These are phyloP conservation scores for Zootoca vivipara DNA, from an alignment of 2,113 vertebrate genomes.

Conservation along the genomic window DNA sequence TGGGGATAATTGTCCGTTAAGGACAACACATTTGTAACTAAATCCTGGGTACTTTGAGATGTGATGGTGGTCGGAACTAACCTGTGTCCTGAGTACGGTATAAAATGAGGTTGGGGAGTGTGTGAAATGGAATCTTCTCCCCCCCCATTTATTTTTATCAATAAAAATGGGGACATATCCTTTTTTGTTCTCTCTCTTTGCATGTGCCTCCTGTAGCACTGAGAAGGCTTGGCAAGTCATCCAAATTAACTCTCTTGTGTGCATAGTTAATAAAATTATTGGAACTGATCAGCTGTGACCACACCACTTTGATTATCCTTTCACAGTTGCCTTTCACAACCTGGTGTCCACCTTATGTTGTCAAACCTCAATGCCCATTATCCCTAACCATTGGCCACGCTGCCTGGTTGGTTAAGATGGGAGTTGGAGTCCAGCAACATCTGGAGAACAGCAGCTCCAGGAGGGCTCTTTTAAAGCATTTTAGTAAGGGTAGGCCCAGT, in stretches of 20 bases:
- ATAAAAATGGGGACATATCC: not conserved
- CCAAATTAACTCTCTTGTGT: accelerated
- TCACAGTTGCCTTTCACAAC: too few species aligned
- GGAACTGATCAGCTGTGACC: constrained; percentile 20
- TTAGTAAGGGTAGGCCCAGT: constrained; percentile 4
- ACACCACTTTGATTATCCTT: not conserved
- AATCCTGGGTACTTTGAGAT: not conserved
- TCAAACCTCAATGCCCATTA: too few species aligned
- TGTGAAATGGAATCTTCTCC: not conserved
- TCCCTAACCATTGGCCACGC: too few species aligned
- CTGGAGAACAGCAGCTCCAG: too few species aligned
- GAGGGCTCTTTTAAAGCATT: not conserved
- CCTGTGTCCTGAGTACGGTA: not conserved
- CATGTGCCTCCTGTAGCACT: not conserved
- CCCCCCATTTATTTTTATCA: too few species aligned
- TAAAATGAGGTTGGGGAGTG: not conserved
- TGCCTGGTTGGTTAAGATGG: too few species aligned
- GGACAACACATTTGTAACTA: not conserved
- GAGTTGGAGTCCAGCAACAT: too few species aligned
- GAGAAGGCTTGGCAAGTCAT: not conserved
- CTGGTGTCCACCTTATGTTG: too few species aligned
- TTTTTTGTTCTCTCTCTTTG: not conserved
- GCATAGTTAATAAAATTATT: not conserved
- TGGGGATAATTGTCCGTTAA: not conserved
- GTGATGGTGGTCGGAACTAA: not conserved